phyloP scores from a whole-genome alignment of 2,113 vertebrate genomes.

The Semnopithecus entellus region DNA sequence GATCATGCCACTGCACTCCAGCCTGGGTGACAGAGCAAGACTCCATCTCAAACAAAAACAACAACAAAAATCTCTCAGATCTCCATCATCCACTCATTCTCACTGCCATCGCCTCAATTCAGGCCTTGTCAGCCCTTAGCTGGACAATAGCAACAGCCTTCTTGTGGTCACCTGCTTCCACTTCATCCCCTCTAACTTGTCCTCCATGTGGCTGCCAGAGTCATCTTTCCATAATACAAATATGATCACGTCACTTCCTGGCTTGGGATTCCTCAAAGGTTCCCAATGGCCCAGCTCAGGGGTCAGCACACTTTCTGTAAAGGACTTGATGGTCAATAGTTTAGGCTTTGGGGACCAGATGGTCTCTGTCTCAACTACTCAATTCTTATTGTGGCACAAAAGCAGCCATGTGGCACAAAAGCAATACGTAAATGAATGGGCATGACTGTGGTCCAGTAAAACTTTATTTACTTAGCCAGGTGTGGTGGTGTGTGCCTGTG shows the following conservation, averaged over 20 bases:
- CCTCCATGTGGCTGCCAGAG: neutral
- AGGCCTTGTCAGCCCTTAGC: neutral
- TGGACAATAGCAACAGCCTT: neutral
- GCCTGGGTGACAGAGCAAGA: too few relatives aligned
- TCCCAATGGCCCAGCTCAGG: neutral
- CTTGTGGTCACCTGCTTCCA: neutral
- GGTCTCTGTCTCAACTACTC: neutral
- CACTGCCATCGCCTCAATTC: neutral
- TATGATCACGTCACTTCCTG: neutral
- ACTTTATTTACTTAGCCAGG: too few relatives aligned
- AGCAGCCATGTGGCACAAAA: neutral
- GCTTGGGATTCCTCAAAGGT: constrained; percentile 4
- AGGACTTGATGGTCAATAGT: neutral
- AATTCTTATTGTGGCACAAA: neutral
- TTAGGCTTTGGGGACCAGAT: neutral
- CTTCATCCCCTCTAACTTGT: neutral
- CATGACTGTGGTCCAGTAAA: too few relatives aligned
- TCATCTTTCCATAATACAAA: neutral
- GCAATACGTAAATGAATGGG: too few relatives aligned
- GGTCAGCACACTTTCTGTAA: neutral
- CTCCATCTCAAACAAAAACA: too few relatives aligned
- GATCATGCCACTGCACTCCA: too few relatives aligned
- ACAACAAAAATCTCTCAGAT: too few relatives aligned
- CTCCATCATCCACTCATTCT: neutral
- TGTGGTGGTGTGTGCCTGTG: too few relatives aligned